Percentiles rank a stretch among this genome's conserved stretches.
phyloP scores from a whole-genome alignment of 1,140 invertebrate genomes.

The Teleopsis dalmanni region DNA sequence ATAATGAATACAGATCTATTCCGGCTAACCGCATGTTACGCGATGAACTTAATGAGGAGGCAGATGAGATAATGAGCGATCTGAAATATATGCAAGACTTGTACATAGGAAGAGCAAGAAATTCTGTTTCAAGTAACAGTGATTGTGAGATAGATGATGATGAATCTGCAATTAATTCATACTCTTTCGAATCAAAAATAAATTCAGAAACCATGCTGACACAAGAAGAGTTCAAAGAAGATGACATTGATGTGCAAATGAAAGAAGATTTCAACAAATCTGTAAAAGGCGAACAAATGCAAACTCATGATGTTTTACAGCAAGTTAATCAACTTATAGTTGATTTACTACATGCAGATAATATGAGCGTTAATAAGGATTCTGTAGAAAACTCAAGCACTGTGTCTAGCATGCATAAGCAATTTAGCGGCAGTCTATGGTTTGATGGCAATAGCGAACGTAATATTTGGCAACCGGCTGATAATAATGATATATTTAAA shows the following conservation, averaged over 20 bases:
- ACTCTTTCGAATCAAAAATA: not conserved
- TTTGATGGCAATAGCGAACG: not conserved
- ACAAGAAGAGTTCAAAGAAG: not conserved
- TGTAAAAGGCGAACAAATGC: not conserved
- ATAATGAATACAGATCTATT: conserved; percentile 14
- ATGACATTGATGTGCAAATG: not conserved
- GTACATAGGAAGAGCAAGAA: conserved; percentile 15
- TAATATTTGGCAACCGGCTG: conserved; percentile 13
- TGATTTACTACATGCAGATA: conserved; percentile 16
- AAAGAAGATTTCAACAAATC: not conserved
- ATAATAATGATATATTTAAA: too few relatives aligned
- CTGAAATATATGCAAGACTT: conserved; percentile 45
- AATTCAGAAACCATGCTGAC: not conserved
- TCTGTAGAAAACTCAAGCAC: not conserved
- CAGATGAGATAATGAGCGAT: conserved; percentile 48
- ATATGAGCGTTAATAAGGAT: not conserved
- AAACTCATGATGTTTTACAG: conserved; percentile 3
- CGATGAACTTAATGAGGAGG: conserved; percentile 38
- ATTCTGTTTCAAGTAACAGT: conserved; percentile 5
- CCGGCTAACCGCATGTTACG: conserved; percentile 20
- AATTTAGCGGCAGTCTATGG: conserved; percentile 5
- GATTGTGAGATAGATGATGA: not conserved
- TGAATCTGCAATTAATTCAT: not conserved
- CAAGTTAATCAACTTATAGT: conserved; percentile 13
- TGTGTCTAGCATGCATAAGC: not conserved